A percentile compares a stretch with the other conserved stretches of the same genome.
These are phyloP conservation scores for Watsonalla binaria DNA, from an alignment of 2,888 invertebrate genomes.

Conservation along the genomic window DNA sequence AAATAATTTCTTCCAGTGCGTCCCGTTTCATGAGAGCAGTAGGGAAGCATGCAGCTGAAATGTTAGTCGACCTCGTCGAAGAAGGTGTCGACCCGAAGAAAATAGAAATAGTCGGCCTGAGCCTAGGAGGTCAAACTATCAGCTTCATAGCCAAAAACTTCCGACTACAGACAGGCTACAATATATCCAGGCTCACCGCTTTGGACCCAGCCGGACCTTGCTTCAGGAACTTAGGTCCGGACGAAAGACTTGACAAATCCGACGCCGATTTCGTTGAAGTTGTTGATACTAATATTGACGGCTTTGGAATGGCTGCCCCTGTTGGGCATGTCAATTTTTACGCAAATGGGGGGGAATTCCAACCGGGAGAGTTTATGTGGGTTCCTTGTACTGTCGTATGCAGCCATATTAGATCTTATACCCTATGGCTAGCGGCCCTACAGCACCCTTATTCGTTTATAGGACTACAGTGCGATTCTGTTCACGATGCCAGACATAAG, in stretches of 20 bases:
- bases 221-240: conserved; percentile 51
- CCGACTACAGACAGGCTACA: conserved; percentile 38
- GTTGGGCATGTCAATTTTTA: conserved; percentile 59
- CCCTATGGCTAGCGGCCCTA: conserved; percentile 41
- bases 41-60: conserved; percentile 47
- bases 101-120: conserved; percentile 49
- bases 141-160: conserved; percentile 57
- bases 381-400: conserved; percentile 36
- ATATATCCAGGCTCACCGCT: conserved; percentile 43
- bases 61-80: conserved; percentile 42
- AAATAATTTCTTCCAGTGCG: conserved; percentile 47
- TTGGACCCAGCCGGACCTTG: conserved; percentile 61
- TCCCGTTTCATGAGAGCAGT: conserved; percentile 40
- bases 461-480: conserved; percentile 40
- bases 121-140: conserved; percentile 53
- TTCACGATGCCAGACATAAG: conserved; percentile 41
- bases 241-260: conserved; percentile 43
- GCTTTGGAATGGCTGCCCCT: conserved; percentile 54
- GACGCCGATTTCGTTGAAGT: conserved; percentile 60
- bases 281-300: conserved; percentile 54
- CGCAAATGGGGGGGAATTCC: conserved; percentile 60
- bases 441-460: conserved; percentile 38
- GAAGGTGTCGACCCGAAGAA: conserved; percentile 49
- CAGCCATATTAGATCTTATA: conserved; percentile 38
- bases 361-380: conserved; percentile 38